Evolutionary conservation across 2,797 vertebrate genomes (phyloP).

Genomic region (Dicrostonyx torquatus): DNA sequence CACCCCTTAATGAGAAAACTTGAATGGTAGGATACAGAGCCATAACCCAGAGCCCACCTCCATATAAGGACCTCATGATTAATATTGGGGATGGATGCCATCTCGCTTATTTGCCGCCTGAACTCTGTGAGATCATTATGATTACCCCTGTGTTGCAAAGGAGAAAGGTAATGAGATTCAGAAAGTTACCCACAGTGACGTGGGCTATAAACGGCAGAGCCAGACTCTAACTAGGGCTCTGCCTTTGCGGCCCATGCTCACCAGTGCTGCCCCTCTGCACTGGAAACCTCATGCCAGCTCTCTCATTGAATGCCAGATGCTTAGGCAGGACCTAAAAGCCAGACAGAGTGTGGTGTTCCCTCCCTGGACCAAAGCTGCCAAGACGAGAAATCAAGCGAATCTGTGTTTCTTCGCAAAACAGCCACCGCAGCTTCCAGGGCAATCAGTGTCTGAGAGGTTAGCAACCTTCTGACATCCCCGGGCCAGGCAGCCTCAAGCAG

Average conservation of each 20-base stretch:
- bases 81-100: not conserved
- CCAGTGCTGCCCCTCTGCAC: not conserved
- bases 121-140: not conserved
- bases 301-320: not conserved
- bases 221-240: not conserved
- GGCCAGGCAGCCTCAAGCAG: slow-evolving; percentile 72
- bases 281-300: not conserved
- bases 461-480: slow-evolving; percentile 41
- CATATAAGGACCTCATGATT: not conserved
- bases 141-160: not conserved
- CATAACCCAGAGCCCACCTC: not conserved
- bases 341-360: not conserved
- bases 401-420: slow-evolving; percentile 41
- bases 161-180: not conserved
- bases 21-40: not conserved
- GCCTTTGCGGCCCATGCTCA: not conserved
- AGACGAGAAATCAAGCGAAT: slow-evolving; percentile 26
- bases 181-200: not conserved
- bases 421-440: slow-evolving; percentile 14
- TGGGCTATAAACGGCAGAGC: not conserved
- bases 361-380: not conserved
- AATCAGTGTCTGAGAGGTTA: slow-evolving; percentile 1
- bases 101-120: not conserved
- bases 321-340: not conserved
- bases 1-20: not conserved